Evolutionary conservation across 2,888 invertebrate species (phyloP).

Genomic region (Esperia sulphurella): DNA sequence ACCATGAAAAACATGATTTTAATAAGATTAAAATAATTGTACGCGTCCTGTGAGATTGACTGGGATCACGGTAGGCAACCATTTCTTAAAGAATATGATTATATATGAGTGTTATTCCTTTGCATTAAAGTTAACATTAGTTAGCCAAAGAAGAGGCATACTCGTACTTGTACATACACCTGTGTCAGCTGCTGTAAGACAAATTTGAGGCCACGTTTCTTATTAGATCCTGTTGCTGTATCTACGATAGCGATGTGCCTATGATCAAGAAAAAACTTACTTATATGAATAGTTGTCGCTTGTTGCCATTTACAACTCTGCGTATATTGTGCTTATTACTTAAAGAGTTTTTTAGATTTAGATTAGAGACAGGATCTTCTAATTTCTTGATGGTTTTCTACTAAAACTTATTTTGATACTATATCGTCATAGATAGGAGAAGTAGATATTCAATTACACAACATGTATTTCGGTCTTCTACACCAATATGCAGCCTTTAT

Average conservation of each 20-base stretch:
- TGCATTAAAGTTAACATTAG: neutral
- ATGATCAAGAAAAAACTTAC: constrained; percentile 4
- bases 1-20: constrained; percentile 54
- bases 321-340: too few relatives aligned
- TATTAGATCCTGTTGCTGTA: constrained; percentile 40
- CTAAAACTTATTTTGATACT: too few relatives aligned
- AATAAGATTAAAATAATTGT: constrained; percentile 78
- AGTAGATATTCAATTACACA: too few relatives aligned
- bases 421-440: too few relatives aligned
- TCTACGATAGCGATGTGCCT: constrained; percentile 32
- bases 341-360: too few relatives aligned
- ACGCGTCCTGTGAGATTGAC: constrained; percentile 66
- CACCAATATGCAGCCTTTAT: too few relatives aligned
- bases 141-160: neutral
- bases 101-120: neutral
- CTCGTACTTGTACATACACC: neutral
- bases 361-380: too few relatives aligned
- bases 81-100: neutral
- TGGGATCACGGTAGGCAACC: constrained; percentile 39
- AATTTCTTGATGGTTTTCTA: too few relatives aligned
- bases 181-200: constrained; percentile 25
- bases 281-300: neutral
- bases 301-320: too few relatives aligned
- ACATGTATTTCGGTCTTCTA: too few relatives aligned
- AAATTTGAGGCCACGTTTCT: constrained; percentile 47